These are phyloP conservation scores for Drosophila watanabei DNA, from an alignment of 1,140 invertebrate species.

Conservation along the genomic window DNA sequence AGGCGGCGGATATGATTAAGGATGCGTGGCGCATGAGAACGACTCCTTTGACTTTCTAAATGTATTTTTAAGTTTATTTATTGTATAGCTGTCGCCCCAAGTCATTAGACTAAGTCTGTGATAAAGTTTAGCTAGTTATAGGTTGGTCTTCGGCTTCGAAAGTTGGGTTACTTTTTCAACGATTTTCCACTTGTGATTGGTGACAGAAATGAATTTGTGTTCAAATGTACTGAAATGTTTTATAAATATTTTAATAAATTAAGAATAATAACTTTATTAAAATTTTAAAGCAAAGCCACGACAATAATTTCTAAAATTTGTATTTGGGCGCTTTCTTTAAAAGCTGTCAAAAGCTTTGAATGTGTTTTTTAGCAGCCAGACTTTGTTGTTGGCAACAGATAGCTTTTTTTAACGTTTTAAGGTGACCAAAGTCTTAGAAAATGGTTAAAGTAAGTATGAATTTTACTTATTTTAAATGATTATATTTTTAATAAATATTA, in stretches of 20 bases:
- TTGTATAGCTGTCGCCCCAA: constrained; percentile 38
- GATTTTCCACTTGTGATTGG: constrained; percentile 5
- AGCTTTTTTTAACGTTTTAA: neutral
- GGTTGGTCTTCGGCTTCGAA: neutral
- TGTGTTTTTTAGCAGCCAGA: constrained; percentile 2
- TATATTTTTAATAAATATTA: no score
- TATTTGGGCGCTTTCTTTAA: neutral
- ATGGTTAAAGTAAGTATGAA: neutral
- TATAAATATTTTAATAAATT: neutral
- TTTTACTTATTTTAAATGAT: neutral
- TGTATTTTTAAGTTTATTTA: constrained; percentile 37
- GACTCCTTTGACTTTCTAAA: constrained; percentile 8
- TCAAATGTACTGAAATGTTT: neutral
- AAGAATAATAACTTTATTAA: neutral
- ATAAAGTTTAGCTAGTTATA: constrained; percentile 36
- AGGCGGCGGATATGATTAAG: constrained; percentile 88
- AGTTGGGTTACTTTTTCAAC: neutral
- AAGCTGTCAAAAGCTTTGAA: neutral
- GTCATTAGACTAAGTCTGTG: constrained; percentile 54
- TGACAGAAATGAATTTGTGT: constrained; percentile 9
- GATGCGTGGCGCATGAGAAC: constrained; percentile 86
- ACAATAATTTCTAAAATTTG: neutral
- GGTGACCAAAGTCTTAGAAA: neutral
- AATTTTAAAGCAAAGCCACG: neutral
- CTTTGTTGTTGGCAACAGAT: neutral